A percentile compares a stretch with the other conserved stretches of the same genome.
Conservation (phyloP, 53 echinoderm and acorn worm genomes). For the Actinopyga echinites region DNA sequence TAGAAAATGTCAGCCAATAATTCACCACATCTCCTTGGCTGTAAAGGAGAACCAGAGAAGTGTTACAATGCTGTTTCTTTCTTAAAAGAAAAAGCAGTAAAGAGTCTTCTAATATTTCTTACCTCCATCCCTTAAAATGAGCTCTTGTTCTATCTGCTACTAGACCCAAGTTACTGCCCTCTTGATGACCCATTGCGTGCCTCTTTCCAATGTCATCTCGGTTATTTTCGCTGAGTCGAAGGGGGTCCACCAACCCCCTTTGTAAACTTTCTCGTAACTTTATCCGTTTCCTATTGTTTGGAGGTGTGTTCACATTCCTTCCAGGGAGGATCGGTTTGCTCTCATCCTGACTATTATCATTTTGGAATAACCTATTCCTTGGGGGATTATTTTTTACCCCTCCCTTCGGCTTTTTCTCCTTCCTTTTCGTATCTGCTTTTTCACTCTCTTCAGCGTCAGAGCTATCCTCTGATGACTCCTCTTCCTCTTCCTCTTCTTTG, state of each 20-base stretch:
- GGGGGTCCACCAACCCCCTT: slow-evolving; percentile 42
- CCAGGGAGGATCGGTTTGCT: slow-evolving; percentile 1
- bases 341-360: not conserved
- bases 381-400: not conserved
- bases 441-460: slow-evolving; percentile 13
- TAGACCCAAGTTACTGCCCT: slow-evolving; percentile 37
- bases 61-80: no score
- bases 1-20: no score
- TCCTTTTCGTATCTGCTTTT: not conserved
- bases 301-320: slow-evolving; percentile 17
- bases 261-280: slow-evolving; percentile 6
- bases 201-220: slow-evolving; percentile 55
- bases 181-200: slow-evolving; percentile 64
- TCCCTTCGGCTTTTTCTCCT: not conserved
- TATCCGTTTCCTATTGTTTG: slow-evolving; percentile 1
- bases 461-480: slow-evolving; percentile 22
- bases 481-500: slow-evolving; percentile 45
- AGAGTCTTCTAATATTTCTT: not conserved
- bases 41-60: no score
- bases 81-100: no score
- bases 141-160: not conserved
- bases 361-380: slow-evolving; percentile 4
- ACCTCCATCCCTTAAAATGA: slow-evolving; percentile 41
- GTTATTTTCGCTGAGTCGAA: slow-evolving; percentile 50
- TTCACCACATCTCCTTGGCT: no score